phyloP scores from a whole-genome alignment of 2,113 vertebrate species.

The Tonatia bakeri region DNA sequence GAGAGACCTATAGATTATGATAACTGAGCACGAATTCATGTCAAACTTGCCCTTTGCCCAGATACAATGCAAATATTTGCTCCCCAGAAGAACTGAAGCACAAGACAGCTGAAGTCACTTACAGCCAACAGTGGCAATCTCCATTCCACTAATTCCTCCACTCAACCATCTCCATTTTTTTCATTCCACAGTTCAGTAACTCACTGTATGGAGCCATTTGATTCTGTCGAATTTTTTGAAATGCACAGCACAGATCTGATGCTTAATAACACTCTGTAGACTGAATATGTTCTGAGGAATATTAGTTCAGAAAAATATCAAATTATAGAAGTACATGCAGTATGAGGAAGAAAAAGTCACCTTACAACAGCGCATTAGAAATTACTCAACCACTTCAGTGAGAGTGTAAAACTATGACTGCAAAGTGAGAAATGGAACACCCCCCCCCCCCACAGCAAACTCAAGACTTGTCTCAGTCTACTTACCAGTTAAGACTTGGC shows the following conservation, averaged over 20 bases:
- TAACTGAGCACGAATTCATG: accelerated
- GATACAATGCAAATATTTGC: neutral
- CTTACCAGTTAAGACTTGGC: slow-evolving; percentile 11
- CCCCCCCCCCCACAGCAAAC: neutral
- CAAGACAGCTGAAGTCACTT: neutral
- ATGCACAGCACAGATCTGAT: neutral
- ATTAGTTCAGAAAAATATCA: neutral
- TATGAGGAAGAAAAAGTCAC: neutral
- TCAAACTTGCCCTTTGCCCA: neutral
- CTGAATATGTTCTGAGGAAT: neutral
- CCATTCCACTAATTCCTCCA: neutral
- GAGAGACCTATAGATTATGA: neutral
- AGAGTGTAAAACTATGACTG: neutral
- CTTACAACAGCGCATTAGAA: neutral
- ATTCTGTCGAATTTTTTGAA: neutral
- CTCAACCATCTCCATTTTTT: neutral
- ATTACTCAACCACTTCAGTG: neutral
- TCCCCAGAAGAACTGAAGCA: neutral
- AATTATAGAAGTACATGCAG: neutral
- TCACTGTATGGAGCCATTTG: neutral
- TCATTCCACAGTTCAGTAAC: neutral
- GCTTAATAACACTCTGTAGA: neutral
- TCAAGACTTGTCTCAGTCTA: slow-evolving; percentile 49
- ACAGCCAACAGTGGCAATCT: neutral
- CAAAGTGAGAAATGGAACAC: neutral